Evolutionary conservation across 2,113 vertebrate species (phyloP), one percentile per base, ranked within the genome.

Genomic region (Ammodytes marinus): DNA sequence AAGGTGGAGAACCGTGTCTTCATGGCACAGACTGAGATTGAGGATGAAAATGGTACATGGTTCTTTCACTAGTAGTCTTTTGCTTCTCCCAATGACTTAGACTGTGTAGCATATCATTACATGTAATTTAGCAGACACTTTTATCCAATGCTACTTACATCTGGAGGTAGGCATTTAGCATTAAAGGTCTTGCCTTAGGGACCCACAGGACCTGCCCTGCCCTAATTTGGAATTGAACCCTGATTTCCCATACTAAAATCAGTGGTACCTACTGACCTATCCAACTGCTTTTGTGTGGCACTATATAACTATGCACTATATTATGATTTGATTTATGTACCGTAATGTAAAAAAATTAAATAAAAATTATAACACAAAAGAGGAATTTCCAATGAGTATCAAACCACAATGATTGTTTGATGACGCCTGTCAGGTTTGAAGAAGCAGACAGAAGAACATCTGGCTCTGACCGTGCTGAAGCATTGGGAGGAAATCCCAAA

Each of bases 1-100:
- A 98, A 98, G 87, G 97, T 99, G 72, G 95, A 96, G 90, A 99
- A 99, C 84, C 96, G 95, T 0, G 93, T 99, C 77, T 99, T 99
- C 93, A 96, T 97, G 0, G 98, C 96, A 4, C 95, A 96, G 17
- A 97, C 96, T 0, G 98, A 99, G 89, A 95, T 99, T 0, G 98
- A 99, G 80, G 98, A 99, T 13, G 98, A 99, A 82, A 99, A 99
- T 0, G 98, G 98, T 99, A 94, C 13, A 2, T 47, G 14, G n/a
- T 13, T 0, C n/a, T 57, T 68, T 80, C 58, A 55, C 46, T 8
- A 3, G 14, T 13, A 10, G 4, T 2, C 8, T 17, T 43, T 45
- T 57, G 12, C 67, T 67, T 46, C 4, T 66, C 9, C 12, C 7
- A 8, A 4, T 54, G 55, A 1, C n/a, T 37, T 42, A 27, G 27